Percentiles rank a stretch among this genome's conserved stretches.
Conservation (phyloP, 2,888 invertebrate species). For the Anagyrus pseudococci region DNA sequence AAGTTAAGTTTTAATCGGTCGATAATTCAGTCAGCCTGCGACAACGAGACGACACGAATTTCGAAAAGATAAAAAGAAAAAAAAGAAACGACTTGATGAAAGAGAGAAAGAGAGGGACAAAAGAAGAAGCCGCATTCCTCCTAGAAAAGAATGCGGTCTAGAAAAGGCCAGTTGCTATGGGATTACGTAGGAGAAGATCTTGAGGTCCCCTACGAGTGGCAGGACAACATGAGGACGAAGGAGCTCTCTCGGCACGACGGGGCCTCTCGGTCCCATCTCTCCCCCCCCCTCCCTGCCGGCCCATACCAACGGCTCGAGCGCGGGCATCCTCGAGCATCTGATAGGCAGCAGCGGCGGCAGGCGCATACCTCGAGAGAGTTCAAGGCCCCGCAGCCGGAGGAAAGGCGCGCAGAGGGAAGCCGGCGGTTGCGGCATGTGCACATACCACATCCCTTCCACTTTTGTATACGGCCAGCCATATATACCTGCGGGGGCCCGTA, state of each 20-base stretch:
- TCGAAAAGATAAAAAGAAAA: too few relatives aligned
- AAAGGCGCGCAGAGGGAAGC: background rate
- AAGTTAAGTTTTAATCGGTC: too few relatives aligned
- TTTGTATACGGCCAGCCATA: too few relatives aligned
- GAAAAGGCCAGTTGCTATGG: conserved; percentile 39
- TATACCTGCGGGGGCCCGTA: background rate
- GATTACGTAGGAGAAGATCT: conserved; percentile 39
- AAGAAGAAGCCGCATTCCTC: conserved; percentile 26
- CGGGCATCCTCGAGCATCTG: too few relatives aligned
- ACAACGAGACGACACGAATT: too few relatives aligned
- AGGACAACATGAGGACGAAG: conserved; percentile 26
- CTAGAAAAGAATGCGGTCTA: conserved; percentile 36
- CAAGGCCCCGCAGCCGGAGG: background rate
- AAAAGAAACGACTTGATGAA: too few relatives aligned
- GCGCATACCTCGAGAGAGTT: background rate
- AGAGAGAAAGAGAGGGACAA: background rate
- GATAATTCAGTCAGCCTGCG: too few relatives aligned
- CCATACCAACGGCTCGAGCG: too few relatives aligned
- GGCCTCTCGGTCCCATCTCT: conserved; percentile 20
- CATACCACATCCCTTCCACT: background rate
- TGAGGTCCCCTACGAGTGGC: conserved; percentile 39
- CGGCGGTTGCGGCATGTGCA: too few relatives aligned
- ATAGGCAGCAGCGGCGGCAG: too few relatives aligned
- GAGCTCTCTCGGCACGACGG: conserved; percentile 14
- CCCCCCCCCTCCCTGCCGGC: background rate